Base-by-base conservation (phyloP, 2,113 vertebrate genomes). In the Cygnus buccinator region DNA sequence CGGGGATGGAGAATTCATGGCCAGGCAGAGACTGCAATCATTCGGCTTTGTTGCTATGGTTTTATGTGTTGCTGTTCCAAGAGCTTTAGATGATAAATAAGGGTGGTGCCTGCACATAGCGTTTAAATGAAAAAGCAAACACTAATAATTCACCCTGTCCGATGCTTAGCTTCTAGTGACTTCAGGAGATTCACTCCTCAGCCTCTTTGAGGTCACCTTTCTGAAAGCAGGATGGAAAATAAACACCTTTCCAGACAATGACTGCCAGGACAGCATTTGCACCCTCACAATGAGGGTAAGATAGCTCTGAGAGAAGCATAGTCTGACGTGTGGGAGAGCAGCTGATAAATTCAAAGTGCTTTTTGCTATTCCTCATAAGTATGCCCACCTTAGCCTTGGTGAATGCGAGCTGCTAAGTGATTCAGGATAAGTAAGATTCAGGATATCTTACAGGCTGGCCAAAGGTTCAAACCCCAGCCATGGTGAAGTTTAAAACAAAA, bases 21-120 rank as follows among this genome's bases (percentile, higher is more conserved):
- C 62, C 66, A 48, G 59, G 50, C 21, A 4, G 76, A 84, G 37
- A 71, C 50, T 84, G 79, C 90, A 92, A 2, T 58, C 58, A 59
- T 62, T 62, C 72, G 26, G 50, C 25, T 80, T 71, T 72, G 93
- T 96, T 96, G 89, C 94, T 65, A 86, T 96, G 95, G 83, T 83
- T 86, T 92, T 92, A 4, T 4, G 23, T 28, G 41, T 19, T 58
- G 58, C 78, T 73, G 9, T 76, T 86, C 85, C 88, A 93, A 54
- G 76, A 88, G 79, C 75, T 92, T 43, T 61, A 28, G 81, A 37
- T 77, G 48, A 87, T 68, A 63, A 87, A 84, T 14, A 86, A 91
- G 59, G 92, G 80, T 71, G 91, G 81, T 90, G 79, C 37, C 79
- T 74, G 67, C 44, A 25, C 46, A 18, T 35, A 73, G 54, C 9